A percentile compares a stretch with the other conserved stretches of the same genome.
Evolutionary conservation across 2,888 invertebrate species (phyloP).

Genomic region (Nephrocerus scutellatus): DNA sequence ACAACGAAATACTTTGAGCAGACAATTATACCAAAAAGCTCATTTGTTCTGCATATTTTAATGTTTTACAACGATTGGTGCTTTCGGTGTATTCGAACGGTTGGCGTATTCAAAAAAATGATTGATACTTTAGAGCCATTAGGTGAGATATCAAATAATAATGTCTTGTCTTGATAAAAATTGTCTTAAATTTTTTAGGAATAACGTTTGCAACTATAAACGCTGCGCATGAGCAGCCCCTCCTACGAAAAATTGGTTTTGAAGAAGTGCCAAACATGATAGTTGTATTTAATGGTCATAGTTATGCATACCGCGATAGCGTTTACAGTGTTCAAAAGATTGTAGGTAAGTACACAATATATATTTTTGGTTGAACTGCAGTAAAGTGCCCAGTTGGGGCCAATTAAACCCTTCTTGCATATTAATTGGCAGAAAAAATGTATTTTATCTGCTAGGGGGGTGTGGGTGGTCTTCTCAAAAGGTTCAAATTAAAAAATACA

Average conservation of each 20-base stretch:
- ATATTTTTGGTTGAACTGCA: too few relatives aligned
- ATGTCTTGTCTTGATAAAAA: not conserved
- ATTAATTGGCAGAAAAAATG: too few relatives aligned
- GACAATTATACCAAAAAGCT: slow-evolving; percentile 75
- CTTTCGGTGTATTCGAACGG: slow-evolving; percentile 83
- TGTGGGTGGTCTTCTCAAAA: too few relatives aligned
- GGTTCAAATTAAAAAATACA: too few relatives aligned
- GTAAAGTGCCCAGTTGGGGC: too few relatives aligned
- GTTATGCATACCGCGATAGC: slow-evolving; percentile 77
- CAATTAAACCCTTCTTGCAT: too few relatives aligned
- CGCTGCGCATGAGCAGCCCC: slow-evolving; percentile 70
- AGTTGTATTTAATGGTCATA: slow-evolving; percentile 73
- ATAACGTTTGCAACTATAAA: slow-evolving; percentile 77
- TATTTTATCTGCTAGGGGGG: too few relatives aligned
- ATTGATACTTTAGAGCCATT: slow-evolving; percentile 79
- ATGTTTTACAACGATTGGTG: slow-evolving; percentile 95
- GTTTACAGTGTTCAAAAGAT: slow-evolving; percentile 71
- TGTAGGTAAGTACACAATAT: slow-evolving; percentile 56
- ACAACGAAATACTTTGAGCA: slow-evolving; percentile 85
- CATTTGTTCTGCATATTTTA: slow-evolving; percentile 73
- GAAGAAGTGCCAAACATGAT: slow-evolving; percentile 76
- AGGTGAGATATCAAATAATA: slow-evolving; percentile 49
- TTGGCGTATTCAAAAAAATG: slow-evolving; percentile 75
- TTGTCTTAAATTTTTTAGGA: slow-evolving; percentile 28
- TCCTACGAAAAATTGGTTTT: slow-evolving; percentile 73